Conservation (phyloP, 2,888 invertebrate genomes). For the Osedax frankpressi region DNA sequence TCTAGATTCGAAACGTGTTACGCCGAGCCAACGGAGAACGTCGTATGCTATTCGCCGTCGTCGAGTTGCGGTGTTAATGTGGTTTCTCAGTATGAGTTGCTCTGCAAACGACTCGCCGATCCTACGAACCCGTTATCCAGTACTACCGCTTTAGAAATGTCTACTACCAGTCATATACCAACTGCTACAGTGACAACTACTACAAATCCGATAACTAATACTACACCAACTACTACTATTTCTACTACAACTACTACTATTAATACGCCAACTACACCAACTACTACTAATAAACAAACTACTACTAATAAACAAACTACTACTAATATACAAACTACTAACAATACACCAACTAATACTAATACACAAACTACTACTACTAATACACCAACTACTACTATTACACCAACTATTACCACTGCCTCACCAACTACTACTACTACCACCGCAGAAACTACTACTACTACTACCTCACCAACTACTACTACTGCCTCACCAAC, state of each 20-base stretch:
- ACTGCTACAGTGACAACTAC: slow-evolving; percentile 3
- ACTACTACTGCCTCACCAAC: slow-evolving; percentile 12
- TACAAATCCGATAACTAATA: not conserved
- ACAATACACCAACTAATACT: not conserved
- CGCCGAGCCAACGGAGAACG: not conserved
- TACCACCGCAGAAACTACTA: not conserved
- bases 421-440: not conserved
- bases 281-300: not conserved
- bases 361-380: not conserved
- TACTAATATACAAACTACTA: not conserved
- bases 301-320: not conserved
- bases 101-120: not conserved
- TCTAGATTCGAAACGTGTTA: not conserved
- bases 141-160: not conserved
- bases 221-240: slow-evolving; percentile 2
- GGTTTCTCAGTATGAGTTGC: not conserved
- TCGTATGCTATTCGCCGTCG: slow-evolving; percentile 1
- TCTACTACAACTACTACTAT: not conserved
- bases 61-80: not conserved
- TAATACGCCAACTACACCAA: not conserved
- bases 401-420: not conserved
- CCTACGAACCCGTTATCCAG: not conserved
- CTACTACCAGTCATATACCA: slow-evolving; percentile 2
- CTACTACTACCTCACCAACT: slow-evolving; percentile 4
- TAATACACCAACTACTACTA: slow-evolving; percentile 2